Percentiles rank a stretch among this genome's conserved stretches.
Conservation (phyloP, 1,140 invertebrate genomes). For the Zeugodacus cucurbitae region DNA sequence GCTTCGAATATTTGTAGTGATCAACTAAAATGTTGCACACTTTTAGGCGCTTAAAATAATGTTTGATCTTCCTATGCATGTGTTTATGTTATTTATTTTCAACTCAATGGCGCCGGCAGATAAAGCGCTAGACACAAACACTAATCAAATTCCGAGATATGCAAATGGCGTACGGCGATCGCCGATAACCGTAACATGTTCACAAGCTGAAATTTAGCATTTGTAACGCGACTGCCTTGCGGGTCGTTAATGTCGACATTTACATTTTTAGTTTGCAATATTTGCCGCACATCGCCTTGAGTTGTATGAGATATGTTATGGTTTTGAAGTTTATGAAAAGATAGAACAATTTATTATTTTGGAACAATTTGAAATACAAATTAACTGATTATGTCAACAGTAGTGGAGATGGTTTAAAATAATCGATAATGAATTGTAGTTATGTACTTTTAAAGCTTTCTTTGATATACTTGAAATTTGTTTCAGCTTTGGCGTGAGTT, state of each 20-base stretch:
- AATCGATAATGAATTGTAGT: too few relatives aligned
- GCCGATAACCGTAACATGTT: background rate
- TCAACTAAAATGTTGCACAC: background rate
- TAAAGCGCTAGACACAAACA: background rate
- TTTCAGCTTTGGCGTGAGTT: too few relatives aligned
- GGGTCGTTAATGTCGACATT: background rate
- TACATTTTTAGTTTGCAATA: too few relatives aligned
- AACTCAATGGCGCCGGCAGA: background rate
- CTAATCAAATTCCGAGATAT: background rate
- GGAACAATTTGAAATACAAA: too few relatives aligned
- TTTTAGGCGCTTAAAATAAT: background rate
- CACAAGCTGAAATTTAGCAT: background rate
- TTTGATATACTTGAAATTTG: too few relatives aligned
- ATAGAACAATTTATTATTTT: too few relatives aligned
- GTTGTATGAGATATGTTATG: too few relatives aligned
- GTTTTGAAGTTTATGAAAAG: too few relatives aligned
- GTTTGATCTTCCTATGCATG: background rate
- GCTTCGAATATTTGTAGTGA: background rate
- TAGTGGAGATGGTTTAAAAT: too few relatives aligned
- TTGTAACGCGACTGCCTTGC: background rate
- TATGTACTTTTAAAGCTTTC: too few relatives aligned
- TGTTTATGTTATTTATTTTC: background rate
- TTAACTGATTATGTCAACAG: too few relatives aligned
- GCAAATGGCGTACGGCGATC: background rate
- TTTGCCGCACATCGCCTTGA: too few relatives aligned